Percentiles rank a stretch among this genome's conserved stretches.
These are phyloP conservation scores for Coreoperca whiteheadi DNA, from an alignment of 2,113 vertebrate genomes.

Conservation along the genomic window DNA sequence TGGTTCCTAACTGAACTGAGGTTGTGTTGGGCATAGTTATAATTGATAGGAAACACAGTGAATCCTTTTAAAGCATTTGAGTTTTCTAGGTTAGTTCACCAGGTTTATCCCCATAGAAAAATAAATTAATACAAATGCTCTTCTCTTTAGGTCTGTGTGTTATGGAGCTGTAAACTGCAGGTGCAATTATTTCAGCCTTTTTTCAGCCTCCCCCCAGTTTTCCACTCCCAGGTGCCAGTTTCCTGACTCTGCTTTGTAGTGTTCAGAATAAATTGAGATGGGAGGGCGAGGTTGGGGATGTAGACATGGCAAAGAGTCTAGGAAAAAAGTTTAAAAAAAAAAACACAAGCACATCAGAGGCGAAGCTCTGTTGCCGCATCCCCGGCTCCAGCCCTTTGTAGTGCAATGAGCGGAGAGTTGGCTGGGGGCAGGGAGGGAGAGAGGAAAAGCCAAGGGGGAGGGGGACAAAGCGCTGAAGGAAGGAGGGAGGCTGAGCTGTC, in stretches of 20 bases:
- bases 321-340: background rate
- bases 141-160: background rate
- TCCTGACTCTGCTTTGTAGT: slow-evolving; percentile 61
- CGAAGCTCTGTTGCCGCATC: slow-evolving; percentile 69
- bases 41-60: slow-evolving; percentile 35
- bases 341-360: slow-evolving; percentile 71
- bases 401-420: slow-evolving; percentile 79
- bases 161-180: slow-evolving; percentile 38
- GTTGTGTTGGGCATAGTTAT: background rate
- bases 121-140: slow-evolving; percentile 4
- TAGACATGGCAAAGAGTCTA: slow-evolving; percentile 48
- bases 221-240: slow-evolving; percentile 54
- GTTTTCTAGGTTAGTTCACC: background rate
- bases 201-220: slow-evolving; percentile 5
- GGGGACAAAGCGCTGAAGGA: slow-evolving; percentile 37
- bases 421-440: slow-evolving; percentile 37
- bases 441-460: slow-evolving; percentile 30
- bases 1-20: background rate
- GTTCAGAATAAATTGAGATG: slow-evolving; percentile 44
- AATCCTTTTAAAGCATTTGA: background rate
- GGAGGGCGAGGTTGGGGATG: slow-evolving; percentile 37
- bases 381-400: slow-evolving; percentile 77
- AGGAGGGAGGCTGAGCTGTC: slow-evolving; percentile 51
- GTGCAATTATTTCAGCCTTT: slow-evolving; percentile 62
- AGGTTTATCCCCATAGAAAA: slow-evolving; percentile 13